These are phyloP conservation scores for Amphimedon queenslandica DNA, from an alignment of 37 sponge, comb jelly and placozoan genomes.

Conservation along the genomic window DNA sequence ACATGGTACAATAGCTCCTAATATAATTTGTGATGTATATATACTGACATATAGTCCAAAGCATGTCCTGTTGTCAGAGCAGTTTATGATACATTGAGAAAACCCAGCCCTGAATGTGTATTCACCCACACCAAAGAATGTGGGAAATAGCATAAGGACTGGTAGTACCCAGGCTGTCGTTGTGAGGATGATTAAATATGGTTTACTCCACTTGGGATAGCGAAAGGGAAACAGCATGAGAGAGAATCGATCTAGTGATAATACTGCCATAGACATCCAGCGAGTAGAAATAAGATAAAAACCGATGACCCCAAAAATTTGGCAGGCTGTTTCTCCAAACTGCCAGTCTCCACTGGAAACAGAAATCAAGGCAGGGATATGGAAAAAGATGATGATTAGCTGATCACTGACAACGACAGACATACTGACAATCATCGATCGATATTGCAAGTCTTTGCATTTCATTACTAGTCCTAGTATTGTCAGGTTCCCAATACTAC, in stretches of 20 bases:
- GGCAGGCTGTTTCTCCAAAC: constrained; percentile 12
- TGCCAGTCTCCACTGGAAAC: constrained; percentile 1
- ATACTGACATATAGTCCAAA: neutral
- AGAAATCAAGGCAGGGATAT: constrained; percentile 16
- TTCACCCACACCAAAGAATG: neutral
- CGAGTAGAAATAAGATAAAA: constrained; percentile 14
- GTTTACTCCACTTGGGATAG: constrained; percentile 27
- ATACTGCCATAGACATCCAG: constrained; percentile 25
- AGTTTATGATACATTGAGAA: constrained; percentile 21
- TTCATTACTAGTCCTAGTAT: constrained; percentile 20
- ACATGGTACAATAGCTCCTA: constrained; percentile 26
- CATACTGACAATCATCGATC: constrained; percentile 19
- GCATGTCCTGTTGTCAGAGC: neutral
- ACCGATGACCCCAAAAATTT: constrained; percentile 15
- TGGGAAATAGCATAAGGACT: constrained; percentile 2
- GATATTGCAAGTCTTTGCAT: constrained; percentile 12
- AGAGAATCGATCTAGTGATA: constrained; percentile 30
- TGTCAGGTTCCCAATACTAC: constrained; percentile 6
- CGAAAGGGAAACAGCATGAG: constrained; percentile 24
- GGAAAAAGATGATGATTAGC: neutral
- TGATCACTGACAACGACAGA: constrained; percentile 15
- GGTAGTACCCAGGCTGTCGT: constrained; percentile 18
- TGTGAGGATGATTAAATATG: constrained; percentile 2
- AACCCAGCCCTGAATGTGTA: neutral
- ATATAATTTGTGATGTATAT: neutral